phyloP scores from a whole-genome alignment of 2,888 invertebrate species.

The Drosophila mimica region DNA sequence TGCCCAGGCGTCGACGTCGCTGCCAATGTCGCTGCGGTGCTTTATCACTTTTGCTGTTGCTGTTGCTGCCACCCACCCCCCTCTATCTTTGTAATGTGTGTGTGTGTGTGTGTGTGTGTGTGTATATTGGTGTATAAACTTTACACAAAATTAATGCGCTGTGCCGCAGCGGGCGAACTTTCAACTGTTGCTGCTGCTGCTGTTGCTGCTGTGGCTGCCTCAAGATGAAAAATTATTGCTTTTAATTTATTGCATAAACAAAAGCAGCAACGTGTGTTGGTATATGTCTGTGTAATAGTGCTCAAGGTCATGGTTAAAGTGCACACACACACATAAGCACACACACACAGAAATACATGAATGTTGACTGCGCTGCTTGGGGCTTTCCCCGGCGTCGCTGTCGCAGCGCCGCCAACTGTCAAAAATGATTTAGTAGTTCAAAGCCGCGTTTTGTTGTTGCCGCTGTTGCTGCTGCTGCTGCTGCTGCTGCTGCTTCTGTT shows the following conservation, averaged over 20 bases:
- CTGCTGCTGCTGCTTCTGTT: conserved; percentile 16
- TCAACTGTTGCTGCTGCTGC: conserved; percentile 75
- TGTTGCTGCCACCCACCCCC: conserved; percentile 1
- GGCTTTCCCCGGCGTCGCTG: conserved; percentile 76
- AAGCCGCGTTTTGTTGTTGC: conserved; percentile 77
- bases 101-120: conserved; percentile 19
- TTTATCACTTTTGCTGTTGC: conserved; percentile 72
- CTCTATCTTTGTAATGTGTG: conserved; percentile 25
- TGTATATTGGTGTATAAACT: conserved; percentile 64
- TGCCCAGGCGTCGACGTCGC: conserved; percentile 50
- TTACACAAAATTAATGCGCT: conserved; percentile 80
- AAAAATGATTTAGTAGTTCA: conserved; percentile 82
- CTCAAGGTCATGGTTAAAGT: conserved; percentile 80
- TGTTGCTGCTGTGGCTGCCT: conserved; percentile 64
- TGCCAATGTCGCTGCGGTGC: conserved; percentile 76
- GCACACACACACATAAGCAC: conserved; percentile 44
- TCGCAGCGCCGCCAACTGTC: conserved; percentile 74
- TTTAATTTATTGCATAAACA: conserved; percentile 84
- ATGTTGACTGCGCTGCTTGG: conserved; percentile 66
- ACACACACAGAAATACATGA: conserved; percentile 34
- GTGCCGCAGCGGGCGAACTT: conserved; percentile 80
- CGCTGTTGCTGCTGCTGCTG: conserved; percentile 18
- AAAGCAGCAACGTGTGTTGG: conserved; percentile 48
- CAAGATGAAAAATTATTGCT: conserved; percentile 84
- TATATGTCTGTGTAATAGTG: conserved; percentile 55